Conservation (phyloP, 2,888 invertebrate genomes). For the Scaptodrosophila latifasciaeformis region DNA sequence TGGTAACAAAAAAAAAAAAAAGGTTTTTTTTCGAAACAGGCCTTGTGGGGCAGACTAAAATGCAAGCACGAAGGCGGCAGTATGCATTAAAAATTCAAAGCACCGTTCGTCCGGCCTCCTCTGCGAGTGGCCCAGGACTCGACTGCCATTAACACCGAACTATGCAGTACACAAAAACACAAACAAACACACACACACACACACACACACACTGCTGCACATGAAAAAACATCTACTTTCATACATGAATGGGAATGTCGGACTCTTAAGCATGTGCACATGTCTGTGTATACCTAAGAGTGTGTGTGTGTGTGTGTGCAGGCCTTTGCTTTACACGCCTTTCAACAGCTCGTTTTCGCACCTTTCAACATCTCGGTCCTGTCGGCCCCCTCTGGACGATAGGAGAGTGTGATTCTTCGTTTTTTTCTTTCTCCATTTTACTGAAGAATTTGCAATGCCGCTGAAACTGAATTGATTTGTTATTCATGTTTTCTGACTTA, state of each 20-base stretch:
- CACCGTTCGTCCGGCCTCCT: constrained; percentile 54
- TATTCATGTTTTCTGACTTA: constrained; percentile 71
- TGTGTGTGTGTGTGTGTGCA: constrained; percentile 24
- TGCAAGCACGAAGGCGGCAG: constrained; percentile 29
- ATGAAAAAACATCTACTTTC: too few relatives aligned
- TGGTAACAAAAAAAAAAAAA: constrained; percentile 50
- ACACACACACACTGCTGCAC: constrained; percentile 16
- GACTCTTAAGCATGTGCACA: constrained; percentile 38
- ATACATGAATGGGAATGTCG: constrained; percentile 35
- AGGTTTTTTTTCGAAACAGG: neutral
- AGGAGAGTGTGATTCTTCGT: too few relatives aligned
- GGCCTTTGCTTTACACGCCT: constrained; percentile 45
- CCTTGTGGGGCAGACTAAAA: constrained; percentile 4
- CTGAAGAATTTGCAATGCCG: neutral
- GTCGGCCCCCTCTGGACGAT: neutral
- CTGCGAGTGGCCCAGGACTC: constrained; percentile 30
- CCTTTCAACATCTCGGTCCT: constrained; percentile 48
- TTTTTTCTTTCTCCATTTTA: too few relatives aligned
- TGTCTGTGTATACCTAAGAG: constrained; percentile 11
- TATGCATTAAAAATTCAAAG: constrained; percentile 65
- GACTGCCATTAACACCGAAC: constrained; percentile 61
- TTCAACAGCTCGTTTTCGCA: constrained; percentile 42
- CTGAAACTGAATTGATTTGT: constrained; percentile 61
- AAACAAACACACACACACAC: too few relatives aligned
- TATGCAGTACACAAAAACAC: too few relatives aligned